A percentile compares a stretch with the other conserved stretches of the same genome.
phyloP scores from a whole-genome alignment of 2,113 vertebrate species.

The Mastomys coucha region DNA sequence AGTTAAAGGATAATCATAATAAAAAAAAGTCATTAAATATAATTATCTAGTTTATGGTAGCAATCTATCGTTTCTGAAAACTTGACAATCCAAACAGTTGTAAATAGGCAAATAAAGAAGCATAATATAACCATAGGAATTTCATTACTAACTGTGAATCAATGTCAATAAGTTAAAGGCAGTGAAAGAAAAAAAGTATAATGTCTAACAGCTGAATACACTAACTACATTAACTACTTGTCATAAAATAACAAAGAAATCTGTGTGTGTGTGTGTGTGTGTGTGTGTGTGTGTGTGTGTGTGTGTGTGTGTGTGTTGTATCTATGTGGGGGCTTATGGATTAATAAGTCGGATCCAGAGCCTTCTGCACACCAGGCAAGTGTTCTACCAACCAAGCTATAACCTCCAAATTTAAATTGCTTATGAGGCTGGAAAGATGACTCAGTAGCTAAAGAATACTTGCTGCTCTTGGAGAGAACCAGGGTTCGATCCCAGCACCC shows the following conservation, averaged over 20 bases:
- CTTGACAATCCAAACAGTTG: conserved; percentile 47
- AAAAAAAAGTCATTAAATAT: conserved; percentile 36
- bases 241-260: not conserved
- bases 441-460: not conserved
- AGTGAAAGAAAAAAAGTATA: conserved; percentile 30
- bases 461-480: not conserved
- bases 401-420: not conserved
- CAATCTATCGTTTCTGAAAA: not conserved
- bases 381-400: not conserved
- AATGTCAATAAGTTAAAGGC: conserved; percentile 53
- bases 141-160: conserved; percentile 39
- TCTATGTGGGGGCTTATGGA: not conserved
- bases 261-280: not conserved
- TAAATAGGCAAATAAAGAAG: not conserved
- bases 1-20: conserved; percentile 22
- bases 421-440: not conserved
- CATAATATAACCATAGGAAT: conserved; percentile 33
- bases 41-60: not conserved
- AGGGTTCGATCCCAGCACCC: not conserved
- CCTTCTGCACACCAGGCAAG: not conserved
- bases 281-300: not conserved
- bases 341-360: not conserved
- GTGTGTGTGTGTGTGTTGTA: too few relatives aligned
- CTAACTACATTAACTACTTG: not conserved
- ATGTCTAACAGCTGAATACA: conserved; percentile 31